Evolutionary conservation across 2,113 vertebrate genomes (phyloP).

Genomic region (Apteryx mantelli): DNA sequence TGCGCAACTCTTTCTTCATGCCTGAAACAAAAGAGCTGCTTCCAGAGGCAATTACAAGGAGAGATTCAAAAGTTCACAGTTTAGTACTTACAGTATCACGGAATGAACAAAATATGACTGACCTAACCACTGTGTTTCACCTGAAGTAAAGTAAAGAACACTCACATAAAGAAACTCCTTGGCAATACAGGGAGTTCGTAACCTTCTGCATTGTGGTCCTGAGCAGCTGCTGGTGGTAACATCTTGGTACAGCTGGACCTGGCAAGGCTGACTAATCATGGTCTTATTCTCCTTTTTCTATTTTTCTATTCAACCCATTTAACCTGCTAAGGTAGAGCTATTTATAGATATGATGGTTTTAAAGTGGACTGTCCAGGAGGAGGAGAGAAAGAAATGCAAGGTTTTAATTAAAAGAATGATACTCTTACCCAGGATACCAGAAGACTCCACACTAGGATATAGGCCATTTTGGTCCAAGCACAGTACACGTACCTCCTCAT

Average conservation of each 20-base stretch:
- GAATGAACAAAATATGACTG: background rate
- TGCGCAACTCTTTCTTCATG: background rate
- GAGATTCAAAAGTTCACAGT: background rate
- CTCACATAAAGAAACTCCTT: background rate
- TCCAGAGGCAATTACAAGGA: background rate
- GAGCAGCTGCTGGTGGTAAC: background rate
- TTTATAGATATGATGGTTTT: background rate
- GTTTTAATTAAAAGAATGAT: background rate
- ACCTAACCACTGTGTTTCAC: background rate
- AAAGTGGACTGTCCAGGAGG: background rate
- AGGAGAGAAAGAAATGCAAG: background rate
- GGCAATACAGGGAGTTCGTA: accelerated
- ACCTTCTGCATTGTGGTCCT: background rate
- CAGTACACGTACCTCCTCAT: background rate
- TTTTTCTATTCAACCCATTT: background rate
- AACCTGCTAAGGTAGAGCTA: background rate
- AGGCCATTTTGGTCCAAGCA: background rate
- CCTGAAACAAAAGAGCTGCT: background rate
- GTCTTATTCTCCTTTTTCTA: background rate
- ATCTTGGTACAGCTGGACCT: background rate
- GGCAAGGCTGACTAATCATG: background rate
- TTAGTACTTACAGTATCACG: background rate
- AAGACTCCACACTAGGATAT: background rate
- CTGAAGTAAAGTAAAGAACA: background rate
- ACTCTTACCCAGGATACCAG: background rate